Evolutionary conservation across 2,888 invertebrate genomes (phyloP), one percentile per base, ranked within the genome.

Genomic region (Chrysina gloriosa): DNA sequence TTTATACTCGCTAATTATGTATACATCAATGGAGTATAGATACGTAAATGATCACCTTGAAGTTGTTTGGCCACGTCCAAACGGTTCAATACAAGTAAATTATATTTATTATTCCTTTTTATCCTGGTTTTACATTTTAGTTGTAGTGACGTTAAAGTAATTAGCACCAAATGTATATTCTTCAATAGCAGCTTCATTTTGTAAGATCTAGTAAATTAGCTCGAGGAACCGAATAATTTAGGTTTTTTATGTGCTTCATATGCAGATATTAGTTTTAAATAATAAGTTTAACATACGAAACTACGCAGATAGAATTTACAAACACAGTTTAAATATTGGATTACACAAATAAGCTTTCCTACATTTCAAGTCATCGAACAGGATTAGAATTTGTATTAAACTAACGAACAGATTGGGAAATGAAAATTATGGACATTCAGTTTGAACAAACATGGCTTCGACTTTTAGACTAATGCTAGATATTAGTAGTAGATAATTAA

Each of bases 1-100:
- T 50, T 48, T 64, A 23, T 47, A 16, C 27, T 47, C 16, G 63
- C 34, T 63, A 63, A 63, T 63, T 63, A 63, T 47, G 14, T 31
- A 36, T 21, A 50, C 63, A 47, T 50, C 50, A 23, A 29, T 64
- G 29, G 6, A 50, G 19, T 29, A 21, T 9, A 2, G 11, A 36
- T 64, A 48, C 48, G 50, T 31, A 36, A 23, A 25, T 21, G 25
- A 19, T 50, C 34, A 47, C 63, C 63, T 47, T 64, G 63, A 48
- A 64, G 36, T 31, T 64, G 63, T 50, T 64, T 47, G 29, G 23
- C 34, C 11, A 50, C 25, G 23, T 64, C 27, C 11, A 63, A 63
- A 63, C 47, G 16, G 19, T 63, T 45, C 7, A 29, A 50, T 36
- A 19, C 50, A 64, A 50, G 36, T 21, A 63, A 31, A 14, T 14